A percentile compares a stretch with the other conserved stretches of the same genome.
These are phyloP conservation scores for Pterobdella sp. DNA, from an alignment of 2,888 invertebrate genomes.

Conservation along the genomic window DNA sequence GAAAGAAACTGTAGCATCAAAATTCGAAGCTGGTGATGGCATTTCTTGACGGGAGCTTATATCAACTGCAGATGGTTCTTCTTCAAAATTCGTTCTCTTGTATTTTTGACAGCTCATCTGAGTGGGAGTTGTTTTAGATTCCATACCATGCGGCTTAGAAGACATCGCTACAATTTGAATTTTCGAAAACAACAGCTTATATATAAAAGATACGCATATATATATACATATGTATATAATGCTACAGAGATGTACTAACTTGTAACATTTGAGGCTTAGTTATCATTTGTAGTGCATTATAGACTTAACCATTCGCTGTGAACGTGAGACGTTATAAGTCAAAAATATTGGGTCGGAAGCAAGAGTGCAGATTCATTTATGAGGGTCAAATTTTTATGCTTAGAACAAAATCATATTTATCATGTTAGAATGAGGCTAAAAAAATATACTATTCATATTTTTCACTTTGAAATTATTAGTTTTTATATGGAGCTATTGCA, in stretches of 20 bases:
- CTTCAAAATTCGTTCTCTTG: conserved; percentile 49
- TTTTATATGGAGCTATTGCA: no score
- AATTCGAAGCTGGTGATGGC: conserved; percentile 43
- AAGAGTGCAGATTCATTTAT: no score
- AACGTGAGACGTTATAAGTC: no score
- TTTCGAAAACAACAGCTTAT: not conserved
- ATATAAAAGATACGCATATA: not conserved
- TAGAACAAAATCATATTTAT: no score
- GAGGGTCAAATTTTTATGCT: no score
- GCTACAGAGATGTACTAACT: conserved; percentile 1
- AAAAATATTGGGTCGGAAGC: no score
- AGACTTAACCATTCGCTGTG: not conserved
- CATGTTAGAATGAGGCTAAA: no score
- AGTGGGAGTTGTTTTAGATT: conserved; percentile 9
- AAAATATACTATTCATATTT: no score
- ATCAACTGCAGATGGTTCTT: conserved; percentile 44
- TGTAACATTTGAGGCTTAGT: conserved; percentile 5
- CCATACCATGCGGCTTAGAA: not conserved
- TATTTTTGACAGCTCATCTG: conserved; percentile 50
- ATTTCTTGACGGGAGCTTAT: conserved; percentile 6
- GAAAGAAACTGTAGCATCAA: conserved; percentile 42
- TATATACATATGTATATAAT: not conserved
- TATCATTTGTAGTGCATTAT: not conserved
- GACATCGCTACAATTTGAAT: not conserved
- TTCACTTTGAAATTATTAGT: no score